Evolutionary conservation across 2,797 vertebrate species (phyloP), one percentile per base, ranked within the genome.

Genomic region (Pipistrellus pygmaeus): DNA sequence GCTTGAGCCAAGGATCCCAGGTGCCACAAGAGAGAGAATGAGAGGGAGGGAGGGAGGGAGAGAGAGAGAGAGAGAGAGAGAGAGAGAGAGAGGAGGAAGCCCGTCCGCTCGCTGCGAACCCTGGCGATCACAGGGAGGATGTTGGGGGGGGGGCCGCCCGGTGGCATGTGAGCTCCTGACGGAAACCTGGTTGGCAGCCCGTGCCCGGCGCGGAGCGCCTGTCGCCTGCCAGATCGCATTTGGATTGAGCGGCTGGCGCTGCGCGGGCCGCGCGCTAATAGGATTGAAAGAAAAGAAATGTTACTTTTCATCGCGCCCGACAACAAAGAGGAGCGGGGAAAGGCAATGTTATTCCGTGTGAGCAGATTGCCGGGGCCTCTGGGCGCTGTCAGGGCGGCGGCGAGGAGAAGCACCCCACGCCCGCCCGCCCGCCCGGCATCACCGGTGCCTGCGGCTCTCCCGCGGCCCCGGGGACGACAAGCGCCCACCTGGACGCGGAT

Each of bases 271-370:
- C 68, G 71, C 97, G 98, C 98, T 98, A 98, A 98, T 98, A 98
- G 97, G 98, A 98, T 98, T 94, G 98, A 98, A 98, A 98, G 98
- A 98, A 98, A 98, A 98, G 98, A 98, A 98, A 98, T 98, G 98
- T 98, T 98, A 98, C 98, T 98, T 98, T 98, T 98, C 98, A 98
- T 98, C 98, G 98, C 98, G 98, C 91, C 90, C 98, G 98, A 98
- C 98, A 98, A 98, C 98, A 98, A 98, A 98, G 98, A 98, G 97
- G 98, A 98, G 97, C 91, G 90, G 98, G 98, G 97, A 98, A 98
- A 90, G 97, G 98, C 98, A 98, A 98, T 98, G 98, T 98, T 98
- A 98, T 98, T 98, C 98, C 97, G 60, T 98, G 98, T 98, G 98
- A 98, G 98, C 98, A 98, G 98, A 98, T 98, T 98, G 98, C 98